Evolutionary conservation across 2,113 vertebrate species (phyloP).

Genomic region (Anhinga rufa): DNA sequence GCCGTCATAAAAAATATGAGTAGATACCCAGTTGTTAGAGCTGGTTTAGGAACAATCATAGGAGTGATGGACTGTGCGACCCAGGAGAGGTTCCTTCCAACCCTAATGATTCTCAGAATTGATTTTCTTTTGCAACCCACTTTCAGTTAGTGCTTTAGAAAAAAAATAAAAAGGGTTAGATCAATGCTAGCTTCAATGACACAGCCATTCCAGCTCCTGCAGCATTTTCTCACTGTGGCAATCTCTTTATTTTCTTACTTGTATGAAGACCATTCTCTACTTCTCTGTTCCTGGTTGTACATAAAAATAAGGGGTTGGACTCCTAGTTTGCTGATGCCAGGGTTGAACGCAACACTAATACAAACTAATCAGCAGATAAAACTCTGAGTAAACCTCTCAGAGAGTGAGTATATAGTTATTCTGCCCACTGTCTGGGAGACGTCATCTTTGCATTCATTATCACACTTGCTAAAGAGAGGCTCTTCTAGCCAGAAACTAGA

Average conservation of each 20-base stretch:
- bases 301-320: background rate
- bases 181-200: slow-evolving; percentile 61
- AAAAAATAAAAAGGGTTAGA: slow-evolving; percentile 33
- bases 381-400: background rate
- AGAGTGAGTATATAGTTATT: background rate
- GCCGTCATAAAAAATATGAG: slow-evolving; percentile 10
- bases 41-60: slow-evolving; percentile 60
- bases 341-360: background rate
- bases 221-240: slow-evolving; percentile 9
- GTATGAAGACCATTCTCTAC: background rate
- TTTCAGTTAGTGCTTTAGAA: slow-evolving; percentile 60
- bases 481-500: background rate
- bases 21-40: slow-evolving; percentile 43
- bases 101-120: slow-evolving; percentile 56
- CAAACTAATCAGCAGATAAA: background rate
- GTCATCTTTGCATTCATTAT: background rate
- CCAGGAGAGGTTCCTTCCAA: slow-evolving; percentile 54
- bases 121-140: slow-evolving; percentile 65
- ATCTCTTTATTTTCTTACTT: slow-evolving; percentile 24
- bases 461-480: background rate
- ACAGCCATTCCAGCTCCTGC: slow-evolving; percentile 29
- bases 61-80: slow-evolving; percentile 47
- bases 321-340: background rate
- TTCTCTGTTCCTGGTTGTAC: background rate
- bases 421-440: background rate